A percentile compares a stretch with the other conserved stretches of the same genome.
These are phyloP conservation scores for Drosophila miranda DNA, from an alignment of 1,140 invertebrate genomes.

Conservation along the genomic window DNA sequence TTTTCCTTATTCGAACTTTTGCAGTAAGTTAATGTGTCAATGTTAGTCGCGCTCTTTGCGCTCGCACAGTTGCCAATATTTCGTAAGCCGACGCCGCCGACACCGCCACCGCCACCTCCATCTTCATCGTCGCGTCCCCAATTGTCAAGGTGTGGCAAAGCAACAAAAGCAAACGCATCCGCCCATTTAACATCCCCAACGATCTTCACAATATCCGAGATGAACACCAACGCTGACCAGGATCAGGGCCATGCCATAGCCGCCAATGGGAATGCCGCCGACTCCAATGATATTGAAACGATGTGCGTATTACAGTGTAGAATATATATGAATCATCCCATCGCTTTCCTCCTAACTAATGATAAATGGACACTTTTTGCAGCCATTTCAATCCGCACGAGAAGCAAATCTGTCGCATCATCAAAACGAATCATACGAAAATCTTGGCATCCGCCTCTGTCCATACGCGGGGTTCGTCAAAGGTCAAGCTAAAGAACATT, in stretches of 20 bases:
- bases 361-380: not conserved
- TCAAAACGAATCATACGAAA: constrained; percentile 87
- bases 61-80: constrained; percentile 74
- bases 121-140: constrained; percentile 14
- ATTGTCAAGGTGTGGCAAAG: constrained; percentile 73
- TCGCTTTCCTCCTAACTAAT: not conserved
- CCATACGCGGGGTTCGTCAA: constrained; percentile 90
- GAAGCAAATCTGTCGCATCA: constrained; percentile 86
- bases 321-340: too few species aligned
- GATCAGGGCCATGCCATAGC: constrained; percentile 41
- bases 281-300: constrained; percentile 56
- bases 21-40: constrained; percentile 70
- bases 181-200: constrained; percentile 7
- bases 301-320: constrained; percentile 33
- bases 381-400: constrained; percentile 87
- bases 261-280: constrained; percentile 55
- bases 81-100: constrained; percentile 51
- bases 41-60: constrained; percentile 78
- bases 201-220: constrained; percentile 26
- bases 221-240: constrained; percentile 55
- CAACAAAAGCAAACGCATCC: constrained; percentile 27
- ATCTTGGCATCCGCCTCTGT: constrained; percentile 87
- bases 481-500: constrained; percentile 94
- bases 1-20: constrained; percentile 18
- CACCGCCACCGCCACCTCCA: constrained; percentile 13